Conservation (phyloP, 2,113 vertebrate species). For the Collichthys lucidus region DNA sequence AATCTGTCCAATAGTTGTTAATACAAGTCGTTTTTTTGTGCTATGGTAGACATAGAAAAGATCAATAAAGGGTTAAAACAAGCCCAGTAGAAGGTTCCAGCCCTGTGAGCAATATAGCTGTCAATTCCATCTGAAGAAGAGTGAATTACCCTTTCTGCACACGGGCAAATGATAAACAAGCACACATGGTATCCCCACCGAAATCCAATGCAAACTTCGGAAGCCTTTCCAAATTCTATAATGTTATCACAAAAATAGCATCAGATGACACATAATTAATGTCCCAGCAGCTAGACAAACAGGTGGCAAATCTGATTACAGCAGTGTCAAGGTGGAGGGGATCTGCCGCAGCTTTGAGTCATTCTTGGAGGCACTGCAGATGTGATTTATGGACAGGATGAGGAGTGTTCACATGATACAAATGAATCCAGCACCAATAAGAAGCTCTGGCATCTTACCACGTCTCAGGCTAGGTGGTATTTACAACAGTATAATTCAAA, state of each 20-base stretch:
- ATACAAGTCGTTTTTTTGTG: background rate
- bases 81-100: background rate
- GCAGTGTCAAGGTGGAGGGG: conserved; percentile 59
- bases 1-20: too few species aligned
- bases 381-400: conserved; percentile 67
- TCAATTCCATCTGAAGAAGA: conserved; percentile 36
- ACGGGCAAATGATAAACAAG: conserved; percentile 43
- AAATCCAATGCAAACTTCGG: conserved; percentile 54
- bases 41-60: background rate
- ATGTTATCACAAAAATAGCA: conserved; percentile 57
- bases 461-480: too few species aligned
- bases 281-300: conserved; percentile 68
- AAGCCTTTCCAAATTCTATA: conserved; percentile 53
- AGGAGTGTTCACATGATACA: conserved; percentile 37
- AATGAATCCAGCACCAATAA: conserved; percentile 37
- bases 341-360: conserved; percentile 63
- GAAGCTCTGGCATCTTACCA: background rate
- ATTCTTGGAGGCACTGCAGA: conserved; percentile 52
- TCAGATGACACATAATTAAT: conserved; percentile 66
- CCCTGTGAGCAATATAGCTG: conserved; percentile 1
- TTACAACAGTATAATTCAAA: too few species aligned
- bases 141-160: conserved; percentile 25
- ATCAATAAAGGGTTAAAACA: background rate
- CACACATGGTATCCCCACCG: conserved; percentile 32
- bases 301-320: conserved; percentile 80